These are phyloP conservation scores for Sebastes itinus DNA, from an alignment of 2,797 vertebrate genomes.

Conservation along the genomic window DNA sequence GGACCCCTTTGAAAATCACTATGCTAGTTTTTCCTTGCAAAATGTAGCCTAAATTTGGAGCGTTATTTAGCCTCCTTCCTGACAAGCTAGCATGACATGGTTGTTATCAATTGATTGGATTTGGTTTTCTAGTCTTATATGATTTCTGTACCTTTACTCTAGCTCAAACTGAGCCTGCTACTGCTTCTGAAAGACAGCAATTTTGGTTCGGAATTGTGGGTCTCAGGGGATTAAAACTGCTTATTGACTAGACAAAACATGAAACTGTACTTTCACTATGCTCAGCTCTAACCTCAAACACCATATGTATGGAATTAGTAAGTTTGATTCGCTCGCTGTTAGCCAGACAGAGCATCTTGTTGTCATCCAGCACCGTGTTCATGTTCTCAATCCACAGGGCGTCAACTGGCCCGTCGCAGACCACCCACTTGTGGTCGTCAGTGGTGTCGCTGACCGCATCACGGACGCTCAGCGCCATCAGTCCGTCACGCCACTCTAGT, in stretches of 20 bases:
- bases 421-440: slow-evolving; percentile 89
- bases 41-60: too few relatives aligned
- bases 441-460: slow-evolving; percentile 83
- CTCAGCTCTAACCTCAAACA: slow-evolving; percentile 87
- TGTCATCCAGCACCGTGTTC: slow-evolving; percentile 92
- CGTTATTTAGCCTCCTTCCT: too few relatives aligned
- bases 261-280: background rate
- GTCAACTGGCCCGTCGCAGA: slow-evolving; percentile 91
- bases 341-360: slow-evolving; percentile 93
- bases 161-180: too few relatives aligned
- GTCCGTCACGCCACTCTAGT: slow-evolving; percentile 90
- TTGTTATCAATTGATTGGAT: too few relatives aligned
- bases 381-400: slow-evolving; percentile 94
- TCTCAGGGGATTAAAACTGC: background rate
- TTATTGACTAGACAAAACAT: background rate
- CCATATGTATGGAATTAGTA: slow-evolving; percentile 89
- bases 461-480: slow-evolving; percentile 90
- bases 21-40: too few relatives aligned
- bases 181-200: too few relatives aligned
- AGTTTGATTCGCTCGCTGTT: slow-evolving; percentile 93
- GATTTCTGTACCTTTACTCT: too few relatives aligned
- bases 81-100: too few relatives aligned
- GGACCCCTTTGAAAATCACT: too few relatives aligned
- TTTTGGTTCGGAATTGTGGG: too few relatives aligned
- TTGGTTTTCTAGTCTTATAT: too few relatives aligned